A percentile compares a stretch with the other conserved stretches of the same genome.
Evolutionary conservation across 2,888 invertebrate genomes (phyloP).

Genomic region (Pachymerium ferrugineum): DNA sequence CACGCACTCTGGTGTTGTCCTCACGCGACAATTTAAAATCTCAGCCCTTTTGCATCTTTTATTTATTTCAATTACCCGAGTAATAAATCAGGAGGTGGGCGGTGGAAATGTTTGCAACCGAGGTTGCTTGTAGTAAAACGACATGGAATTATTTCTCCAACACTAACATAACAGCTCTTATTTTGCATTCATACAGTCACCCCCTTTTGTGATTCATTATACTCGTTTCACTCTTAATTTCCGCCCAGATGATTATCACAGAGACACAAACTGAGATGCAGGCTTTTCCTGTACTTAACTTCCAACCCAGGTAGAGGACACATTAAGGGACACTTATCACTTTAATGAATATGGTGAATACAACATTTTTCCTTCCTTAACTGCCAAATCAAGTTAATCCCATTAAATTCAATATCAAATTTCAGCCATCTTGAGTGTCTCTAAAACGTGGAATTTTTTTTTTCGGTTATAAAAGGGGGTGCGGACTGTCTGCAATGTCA

Average conservation of each 20-base stretch:
- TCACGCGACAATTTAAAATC: constrained; percentile 17
- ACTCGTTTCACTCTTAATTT: constrained; percentile 33
- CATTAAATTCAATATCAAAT: not conserved
- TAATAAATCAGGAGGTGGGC: constrained; percentile 28
- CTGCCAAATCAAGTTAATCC: not conserved
- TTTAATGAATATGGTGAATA: constrained; percentile 29
- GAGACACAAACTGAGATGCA: constrained; percentile 17
- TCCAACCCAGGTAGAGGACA: constrained; percentile 26
- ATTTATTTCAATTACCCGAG: constrained; percentile 33
- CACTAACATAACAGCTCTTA: not conserved
- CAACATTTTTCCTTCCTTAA: not conserved
- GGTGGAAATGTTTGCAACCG: not conserved
- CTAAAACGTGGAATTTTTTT: not conserved
- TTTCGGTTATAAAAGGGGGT: not conserved
- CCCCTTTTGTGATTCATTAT: constrained; percentile 33
- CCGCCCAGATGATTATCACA: constrained; percentile 33
- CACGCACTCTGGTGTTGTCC: not conserved
- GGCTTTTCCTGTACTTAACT: constrained; percentile 17
- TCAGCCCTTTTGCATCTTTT: constrained; percentile 30
- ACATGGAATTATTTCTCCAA: not conserved
- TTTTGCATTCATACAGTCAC: not conserved
- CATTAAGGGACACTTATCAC: constrained; percentile 30
- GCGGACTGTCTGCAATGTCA: not conserved
- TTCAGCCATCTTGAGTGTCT: not conserved
- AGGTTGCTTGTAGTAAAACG: constrained; percentile 7